Base-by-base conservation (phyloP, 2,888 invertebrate genomes). In the Clitarchus hookeri region DNA sequence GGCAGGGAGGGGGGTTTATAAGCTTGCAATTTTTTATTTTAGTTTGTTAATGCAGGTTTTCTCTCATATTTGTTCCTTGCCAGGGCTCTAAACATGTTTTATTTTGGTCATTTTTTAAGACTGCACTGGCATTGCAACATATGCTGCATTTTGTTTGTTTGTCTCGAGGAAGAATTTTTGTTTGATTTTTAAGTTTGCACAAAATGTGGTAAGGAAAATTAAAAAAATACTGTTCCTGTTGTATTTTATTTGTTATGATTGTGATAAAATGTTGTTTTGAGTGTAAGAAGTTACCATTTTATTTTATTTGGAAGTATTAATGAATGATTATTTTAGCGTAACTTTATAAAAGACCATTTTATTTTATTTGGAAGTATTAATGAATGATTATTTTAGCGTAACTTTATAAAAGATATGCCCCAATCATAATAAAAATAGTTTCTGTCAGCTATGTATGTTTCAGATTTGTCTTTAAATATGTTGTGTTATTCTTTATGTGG, bases 291-390 rank as follows among this genome's bases (percentile, higher is more conserved):
- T 65, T 65, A 65, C 65, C 65, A 65, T 65, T 65, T 16, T n/a
- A 23, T 65, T 65, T 65, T 65, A 65, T 65, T 65, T 65, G n/a
- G n/a, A 65, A 23, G n/a, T 65, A 65, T 65, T 65, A 65, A 65
- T 16, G 8, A n/a, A 65, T 65, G 19, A 19, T 65, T 65, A 65
- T 23, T 65, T 65, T 65, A 16, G 8, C n/a, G 6, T 16, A 65
- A 65, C 48, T 48, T 65, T n/a, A n/a, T n/a, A n/a, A n/a, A n/a
- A n/a, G n/a, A 65, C 65, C 65, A 65, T 65, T 65, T 16, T n/a
- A 23, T 65, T 65, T 65, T 65, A 65, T 65, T 65, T 65, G n/a
- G n/a, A 65, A 23, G n/a, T 65, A 65, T 65, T 65, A 65, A 65
- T 16, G 8, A n/a, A 65, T 65, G 19, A 19, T 65, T 65, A 65